phyloP scores from a whole-genome alignment of 2,113 vertebrate genomes.

The Girardinichthys multiradiatus region DNA sequence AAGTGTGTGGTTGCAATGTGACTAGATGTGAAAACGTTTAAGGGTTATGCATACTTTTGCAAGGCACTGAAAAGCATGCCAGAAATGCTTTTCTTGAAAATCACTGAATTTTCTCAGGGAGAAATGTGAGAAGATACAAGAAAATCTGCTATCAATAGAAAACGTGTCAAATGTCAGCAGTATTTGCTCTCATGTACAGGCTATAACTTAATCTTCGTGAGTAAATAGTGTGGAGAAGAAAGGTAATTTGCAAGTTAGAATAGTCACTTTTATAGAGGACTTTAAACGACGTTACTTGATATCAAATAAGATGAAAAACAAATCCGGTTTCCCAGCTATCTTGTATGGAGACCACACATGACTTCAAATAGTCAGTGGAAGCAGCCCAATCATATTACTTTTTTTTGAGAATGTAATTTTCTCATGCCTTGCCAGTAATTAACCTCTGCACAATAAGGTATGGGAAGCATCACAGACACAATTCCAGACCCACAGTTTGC shows the following conservation, averaged over 20 bases:
- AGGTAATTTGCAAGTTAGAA: slow-evolving; percentile 83
- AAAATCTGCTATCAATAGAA: slow-evolving; percentile 69
- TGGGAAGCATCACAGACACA: slow-evolving; percentile 79
- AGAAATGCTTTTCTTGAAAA: slow-evolving; percentile 67
- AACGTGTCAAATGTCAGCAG: slow-evolving; percentile 63
- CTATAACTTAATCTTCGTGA: slow-evolving; percentile 77
- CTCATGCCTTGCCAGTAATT: slow-evolving; percentile 84
- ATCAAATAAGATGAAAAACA: slow-evolving; percentile 76
- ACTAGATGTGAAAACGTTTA: no score
- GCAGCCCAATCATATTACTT: slow-evolving; percentile 80
- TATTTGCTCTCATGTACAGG: slow-evolving; percentile 71
- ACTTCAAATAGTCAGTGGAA: slow-evolving; percentile 78
- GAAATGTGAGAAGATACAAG: slow-evolving; percentile 61
- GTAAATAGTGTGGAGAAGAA: slow-evolving; percentile 75
- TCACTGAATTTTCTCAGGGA: slow-evolving; percentile 65
- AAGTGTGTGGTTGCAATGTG: background rate
- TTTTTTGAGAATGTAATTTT: slow-evolving; percentile 87
- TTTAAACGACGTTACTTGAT: slow-evolving; percentile 84
- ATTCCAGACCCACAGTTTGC: slow-evolving; percentile 76
- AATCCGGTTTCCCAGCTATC: slow-evolving; percentile 81
- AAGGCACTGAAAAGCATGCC: slow-evolving; percentile 6
- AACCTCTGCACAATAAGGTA: slow-evolving; percentile 84
- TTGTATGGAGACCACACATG: slow-evolving; percentile 72
- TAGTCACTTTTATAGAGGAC: slow-evolving; percentile 77
- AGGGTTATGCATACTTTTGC: background rate